Base-by-base conservation (phyloP, 2,888 invertebrate genomes). In the Leptarthrus brevirostris region DNA sequence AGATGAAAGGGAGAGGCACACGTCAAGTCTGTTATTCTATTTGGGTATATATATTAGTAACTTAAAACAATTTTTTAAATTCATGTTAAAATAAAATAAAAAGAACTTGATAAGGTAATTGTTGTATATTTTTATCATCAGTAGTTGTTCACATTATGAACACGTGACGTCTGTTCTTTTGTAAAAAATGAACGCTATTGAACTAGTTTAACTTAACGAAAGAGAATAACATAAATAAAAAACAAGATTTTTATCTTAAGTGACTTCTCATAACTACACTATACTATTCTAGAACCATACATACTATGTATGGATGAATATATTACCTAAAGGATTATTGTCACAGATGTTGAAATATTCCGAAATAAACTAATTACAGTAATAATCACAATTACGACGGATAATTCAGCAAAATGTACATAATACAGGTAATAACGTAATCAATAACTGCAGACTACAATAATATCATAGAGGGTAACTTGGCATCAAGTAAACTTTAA, bases 321-420 rank as follows among this genome's bases (percentile, higher is more conserved):
- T 52, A 26, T 52, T 69, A 52, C 69, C 52, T 69, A 69, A 30
- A 69, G 69, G 52, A 69, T 69, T 69, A 69, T 69, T 69, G 69
- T 69, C 69, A 69, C 69, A 69, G 69, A 69, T 52, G 24, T 69
- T 69, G 30, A 69, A 69, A 36, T 69, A 69, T 69, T 22, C 34
- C n/a, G 24, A 69, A 52, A 66, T 40, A 26, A 66, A 69, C 52
- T 69, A 52, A 52, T 69, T 52, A 52, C 40, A 16, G 18, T 34
- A 52, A 69, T 52, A 69, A 69, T 69, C 69, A 69, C 69, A 69
- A 52, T 69, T 30, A 69, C 69, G 69, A 69, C 69, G 52, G 69
- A 69, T 52, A 52, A 69, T 69, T 64, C 64, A 64, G 64, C 64
- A 64, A 64, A 64, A 44, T 64, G 40, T 64, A 64, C 64, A 64